Evolutionary conservation across 2,888 invertebrate species (phyloP), one percentile per base, ranked within the genome.

Genomic region (Bembecia ichneumoniformis): DNA sequence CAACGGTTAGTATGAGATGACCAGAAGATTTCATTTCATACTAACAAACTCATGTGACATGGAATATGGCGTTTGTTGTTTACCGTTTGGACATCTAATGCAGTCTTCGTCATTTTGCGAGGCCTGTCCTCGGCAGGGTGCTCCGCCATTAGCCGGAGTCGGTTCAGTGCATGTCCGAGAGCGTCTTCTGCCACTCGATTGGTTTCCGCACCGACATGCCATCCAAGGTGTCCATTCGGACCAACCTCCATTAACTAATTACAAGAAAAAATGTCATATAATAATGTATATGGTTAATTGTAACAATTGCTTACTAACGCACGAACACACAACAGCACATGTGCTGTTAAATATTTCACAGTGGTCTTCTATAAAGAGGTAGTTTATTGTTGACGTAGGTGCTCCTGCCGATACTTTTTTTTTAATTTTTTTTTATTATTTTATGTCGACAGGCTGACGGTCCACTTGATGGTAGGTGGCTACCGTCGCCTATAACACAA

Each of bases 241-340:
- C 97, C 97, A 97, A 51, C 95, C 96, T 13, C 97, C 97, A 77
- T 97, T 96, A 46, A 97, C 97, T 97, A 82, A 9, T 28, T 28
- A 28, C 28, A 28, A 28, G 9, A 28, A 28, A 28, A 28, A 17
- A 28, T 9, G 9, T 28, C 9, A 28, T 28, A 4, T 7, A 28
- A 28, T 28, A 17, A 17, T 5, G 4, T 20, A 20, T 5, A 20
- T 5, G 2, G 20, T 20, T 1, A 20, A 20, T 2, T 20, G 3
- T 3, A 17, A n/a, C n/a, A n/a, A n/a, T n/a, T n/a, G n/a, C n/a
- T n/a, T n/a, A n/a, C n/a, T n/a, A n/a, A n/a, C n/a, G n/a, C n/a
- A n/a, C n/a, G n/a, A n/a, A n/a, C n/a, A n/a, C n/a, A n/a, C n/a
- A n/a, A n/a, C n/a, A n/a, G n/a, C n/a, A n/a, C n/a, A n/a, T n/a